A percentile compares a stretch with the other conserved stretches of the same genome.
Conservation (phyloP, 2,113 vertebrate genomes). For the Athene noctua region DNA sequence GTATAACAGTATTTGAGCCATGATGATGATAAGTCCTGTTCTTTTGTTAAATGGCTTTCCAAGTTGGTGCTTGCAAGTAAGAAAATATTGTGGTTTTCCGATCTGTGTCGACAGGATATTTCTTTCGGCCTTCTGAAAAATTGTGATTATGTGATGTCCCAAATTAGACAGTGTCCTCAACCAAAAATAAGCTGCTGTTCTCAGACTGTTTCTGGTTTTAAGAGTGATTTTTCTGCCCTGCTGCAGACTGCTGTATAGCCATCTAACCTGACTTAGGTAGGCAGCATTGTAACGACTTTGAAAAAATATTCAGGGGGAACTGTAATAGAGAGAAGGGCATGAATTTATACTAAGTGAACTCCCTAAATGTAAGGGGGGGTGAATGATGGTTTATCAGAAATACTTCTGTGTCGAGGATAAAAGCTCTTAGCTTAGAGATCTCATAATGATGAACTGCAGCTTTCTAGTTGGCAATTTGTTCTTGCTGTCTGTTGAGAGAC, state of each 20-base stretch:
- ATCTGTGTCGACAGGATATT: rapidly evolving
- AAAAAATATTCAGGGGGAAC: not conserved
- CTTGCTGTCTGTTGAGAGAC: not conserved
- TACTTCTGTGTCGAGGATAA: not conserved
- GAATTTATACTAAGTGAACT: rapidly evolving
- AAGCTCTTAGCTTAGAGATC: not conserved
- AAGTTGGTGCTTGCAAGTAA: not conserved
- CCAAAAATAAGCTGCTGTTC: not conserved
- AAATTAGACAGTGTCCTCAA: not conserved
- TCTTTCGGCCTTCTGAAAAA: not conserved
- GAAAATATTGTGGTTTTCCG: not conserved
- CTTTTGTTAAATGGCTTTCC: not conserved
- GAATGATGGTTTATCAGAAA: not conserved
- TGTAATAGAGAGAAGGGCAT: not conserved
- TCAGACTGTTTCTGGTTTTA: not conserved
- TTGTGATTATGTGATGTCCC: not conserved
- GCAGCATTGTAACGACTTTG: not conserved
- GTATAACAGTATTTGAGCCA: rapidly evolving
- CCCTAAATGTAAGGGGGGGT: not conserved
- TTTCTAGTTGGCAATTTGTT: not conserved
- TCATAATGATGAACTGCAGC: not conserved
- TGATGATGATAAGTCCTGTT: not conserved
- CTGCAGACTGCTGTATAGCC: not conserved
- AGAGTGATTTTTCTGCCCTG: not conserved
- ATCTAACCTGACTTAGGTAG: not conserved